phyloP scores from a whole-genome alignment of 2,888 invertebrate genomes.

The Caenorhabditis imperialis region DNA sequence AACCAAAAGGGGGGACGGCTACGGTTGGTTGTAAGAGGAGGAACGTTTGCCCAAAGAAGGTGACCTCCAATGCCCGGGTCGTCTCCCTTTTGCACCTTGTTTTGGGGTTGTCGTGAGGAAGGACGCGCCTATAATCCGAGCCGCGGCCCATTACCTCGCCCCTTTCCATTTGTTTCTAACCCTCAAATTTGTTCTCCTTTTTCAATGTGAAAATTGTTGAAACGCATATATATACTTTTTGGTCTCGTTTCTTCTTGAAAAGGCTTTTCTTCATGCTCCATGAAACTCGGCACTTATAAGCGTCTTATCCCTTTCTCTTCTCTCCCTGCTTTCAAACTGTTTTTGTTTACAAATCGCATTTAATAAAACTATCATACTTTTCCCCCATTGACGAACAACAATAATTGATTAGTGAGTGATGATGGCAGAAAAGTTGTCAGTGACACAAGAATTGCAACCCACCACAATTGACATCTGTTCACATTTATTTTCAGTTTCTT shows the following conservation, averaged over 20 bases:
- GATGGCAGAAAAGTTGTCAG: slow-evolving; percentile 9
- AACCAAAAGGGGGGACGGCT: slow-evolving; percentile 16
- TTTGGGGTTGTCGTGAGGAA: slow-evolving; percentile 44
- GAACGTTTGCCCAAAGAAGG: slow-evolving; percentile 42
- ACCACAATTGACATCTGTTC: no score
- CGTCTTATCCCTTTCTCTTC: slow-evolving; percentile 8
- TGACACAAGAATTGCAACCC: slow-evolving; percentile 13
- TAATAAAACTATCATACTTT: no score
- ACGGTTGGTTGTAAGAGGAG: slow-evolving; percentile 32
- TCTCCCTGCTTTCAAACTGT: background rate
- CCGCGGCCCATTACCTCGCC: slow-evolving; percentile 14
- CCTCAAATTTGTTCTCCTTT: background rate
- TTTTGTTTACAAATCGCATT: no score
- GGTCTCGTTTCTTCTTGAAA: background rate
- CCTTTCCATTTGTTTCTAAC: background rate
- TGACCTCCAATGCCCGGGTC: slow-evolving; percentile 30
- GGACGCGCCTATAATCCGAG: slow-evolving; percentile 49
- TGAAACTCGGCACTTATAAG: slow-evolving; percentile 4
- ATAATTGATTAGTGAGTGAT: slow-evolving; percentile 45
- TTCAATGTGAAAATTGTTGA: no score
- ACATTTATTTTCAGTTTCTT: no score
- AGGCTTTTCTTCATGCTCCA: slow-evolving; percentile 17
- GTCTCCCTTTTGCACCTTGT: slow-evolving; percentile 26
- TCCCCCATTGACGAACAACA: slow-evolving; percentile 22
- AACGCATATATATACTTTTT: no score